Conservation (phyloP, 1,140 invertebrate genomes). For the Heliconius melpomene region DNA sequence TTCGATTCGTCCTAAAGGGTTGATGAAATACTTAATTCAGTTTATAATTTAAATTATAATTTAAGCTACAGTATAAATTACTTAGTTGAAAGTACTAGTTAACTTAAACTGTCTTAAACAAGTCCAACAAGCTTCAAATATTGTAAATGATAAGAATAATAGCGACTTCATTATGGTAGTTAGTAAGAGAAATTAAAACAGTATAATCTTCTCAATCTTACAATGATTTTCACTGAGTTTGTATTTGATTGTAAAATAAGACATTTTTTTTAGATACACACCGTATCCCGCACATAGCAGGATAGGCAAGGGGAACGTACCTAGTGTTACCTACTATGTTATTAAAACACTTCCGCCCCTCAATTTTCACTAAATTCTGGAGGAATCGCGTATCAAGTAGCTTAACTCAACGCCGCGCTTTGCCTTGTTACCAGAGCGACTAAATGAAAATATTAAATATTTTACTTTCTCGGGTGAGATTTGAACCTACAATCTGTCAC, state of each 20-base stretch:
- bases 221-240: neutral
- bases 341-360: too few species aligned
- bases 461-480: too few species aligned
- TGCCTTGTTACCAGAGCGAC: too few species aligned
- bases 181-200: neutral
- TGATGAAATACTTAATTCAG: neutral
- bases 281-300: too few species aligned
- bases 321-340: too few species aligned
- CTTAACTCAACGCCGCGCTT: too few species aligned
- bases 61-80: neutral
- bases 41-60: neutral
- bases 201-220: neutral
- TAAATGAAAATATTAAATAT: too few species aligned
- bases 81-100: neutral
- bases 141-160: constrained; percentile 6
- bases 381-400: too few species aligned
- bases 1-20: too few species aligned
- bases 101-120: constrained; percentile 1
- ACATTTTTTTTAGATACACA: neutral
- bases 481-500: too few species aligned
- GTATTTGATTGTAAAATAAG: neutral
- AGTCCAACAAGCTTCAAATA: constrained; percentile 3
- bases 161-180: neutral
- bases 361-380: too few species aligned
- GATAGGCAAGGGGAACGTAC: too few species aligned